Conservation (phyloP, 2,113 vertebrate species). For the Neomonachus schauinslandi region DNA sequence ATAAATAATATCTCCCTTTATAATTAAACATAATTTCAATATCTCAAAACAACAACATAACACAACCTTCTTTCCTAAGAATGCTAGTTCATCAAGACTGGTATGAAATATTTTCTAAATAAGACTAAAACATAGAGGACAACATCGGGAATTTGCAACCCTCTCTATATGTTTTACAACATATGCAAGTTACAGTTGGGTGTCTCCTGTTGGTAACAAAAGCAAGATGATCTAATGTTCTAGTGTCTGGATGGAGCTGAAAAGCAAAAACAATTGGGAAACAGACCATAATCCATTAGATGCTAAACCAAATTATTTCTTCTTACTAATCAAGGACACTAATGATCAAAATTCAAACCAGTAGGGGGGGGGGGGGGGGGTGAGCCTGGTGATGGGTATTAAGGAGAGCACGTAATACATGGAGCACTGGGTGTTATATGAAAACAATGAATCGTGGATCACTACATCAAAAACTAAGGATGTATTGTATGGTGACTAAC, state of each 20-base stretch:
- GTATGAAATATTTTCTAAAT: slow-evolving; percentile 25
- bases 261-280: slow-evolving; percentile 8
- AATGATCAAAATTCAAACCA: slow-evolving; percentile 9
- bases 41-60: slow-evolving; percentile 45
- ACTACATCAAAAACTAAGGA: too few relatives aligned
- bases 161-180: background rate
- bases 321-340: background rate
- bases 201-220: background rate
- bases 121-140: slow-evolving; percentile 1
- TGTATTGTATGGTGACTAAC: too few relatives aligned
- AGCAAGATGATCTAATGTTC: background rate
- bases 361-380: background rate
- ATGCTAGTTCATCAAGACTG: slow-evolving; percentile 27
- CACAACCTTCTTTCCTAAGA: background rate
- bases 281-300: background rate
- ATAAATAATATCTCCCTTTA: slow-evolving; percentile 53
- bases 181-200: background rate
- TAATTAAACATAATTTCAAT: slow-evolving; percentile 63
- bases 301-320: background rate
- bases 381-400: too few relatives aligned
- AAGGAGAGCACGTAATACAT: too few relatives aligned
- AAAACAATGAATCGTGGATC: too few relatives aligned
- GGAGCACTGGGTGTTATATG: too few relatives aligned
- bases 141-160: background rate
- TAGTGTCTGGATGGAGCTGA: background rate